These are phyloP conservation scores for Argopecten irradians DNA, from an alignment of 1,140 invertebrate species.

Conservation along the genomic window DNA sequence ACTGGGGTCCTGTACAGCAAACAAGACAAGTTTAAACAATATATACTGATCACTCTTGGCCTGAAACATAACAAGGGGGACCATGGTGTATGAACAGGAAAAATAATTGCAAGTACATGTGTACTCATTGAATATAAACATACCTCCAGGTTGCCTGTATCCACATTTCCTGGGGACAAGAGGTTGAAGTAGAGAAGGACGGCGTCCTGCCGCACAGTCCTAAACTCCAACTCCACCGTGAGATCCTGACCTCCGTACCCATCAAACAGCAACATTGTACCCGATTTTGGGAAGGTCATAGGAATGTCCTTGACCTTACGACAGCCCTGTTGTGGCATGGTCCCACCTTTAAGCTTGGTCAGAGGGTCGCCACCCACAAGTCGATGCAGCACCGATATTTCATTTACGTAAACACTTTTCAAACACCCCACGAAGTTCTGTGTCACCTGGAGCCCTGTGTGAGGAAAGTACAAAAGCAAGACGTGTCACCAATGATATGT, in stretches of 20 bases:
- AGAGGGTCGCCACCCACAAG: slow-evolving; percentile 80
- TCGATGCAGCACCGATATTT: slow-evolving; percentile 92
- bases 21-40: too few species aligned
- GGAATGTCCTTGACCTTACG: slow-evolving; percentile 91
- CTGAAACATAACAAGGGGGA: too few species aligned
- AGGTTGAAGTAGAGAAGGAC: slow-evolving; percentile 87
- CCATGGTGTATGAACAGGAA: too few species aligned
- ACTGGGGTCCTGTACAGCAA: too few species aligned
- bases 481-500: too few species aligned
- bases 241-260: slow-evolving; percentile 85
- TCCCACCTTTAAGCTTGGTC: slow-evolving; percentile 84
- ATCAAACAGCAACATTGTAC: slow-evolving; percentile 69
- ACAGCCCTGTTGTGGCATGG: slow-evolving; percentile 89
- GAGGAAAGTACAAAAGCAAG: background rate
- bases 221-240: slow-evolving; percentile 91
- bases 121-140: too few species aligned
- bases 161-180: slow-evolving; percentile 21
- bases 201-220: slow-evolving; percentile 88
- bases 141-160: slow-evolving; percentile 47
- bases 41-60: too few species aligned
- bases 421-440: slow-evolving; percentile 87
- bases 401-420: slow-evolving; percentile 95
- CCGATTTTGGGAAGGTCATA: slow-evolving; percentile 93
- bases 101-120: too few species aligned
- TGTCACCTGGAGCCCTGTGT: slow-evolving; percentile 78